phyloP scores from a whole-genome alignment of 2,113 vertebrate species.

The Hyaena hyaena region DNA sequence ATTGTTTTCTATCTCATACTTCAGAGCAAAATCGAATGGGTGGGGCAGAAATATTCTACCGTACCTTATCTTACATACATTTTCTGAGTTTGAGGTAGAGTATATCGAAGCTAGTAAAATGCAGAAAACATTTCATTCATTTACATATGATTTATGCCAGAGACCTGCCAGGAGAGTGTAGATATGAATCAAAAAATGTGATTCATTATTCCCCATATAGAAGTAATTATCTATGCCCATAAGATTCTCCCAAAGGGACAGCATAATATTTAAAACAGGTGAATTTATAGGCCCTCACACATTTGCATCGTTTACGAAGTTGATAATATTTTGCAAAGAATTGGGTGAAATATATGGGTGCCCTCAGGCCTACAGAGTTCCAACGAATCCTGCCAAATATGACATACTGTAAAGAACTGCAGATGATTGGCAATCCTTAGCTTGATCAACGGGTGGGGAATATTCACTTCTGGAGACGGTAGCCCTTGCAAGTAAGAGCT shows the following conservation, averaged over 20 bases:
- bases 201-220: slow-evolving; percentile 77
- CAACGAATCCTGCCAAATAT: slow-evolving; percentile 69
- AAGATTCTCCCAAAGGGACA: slow-evolving; percentile 79
- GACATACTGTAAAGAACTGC: neutral
- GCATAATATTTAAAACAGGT: slow-evolving; percentile 74
- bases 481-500: neutral
- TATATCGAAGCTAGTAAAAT: slow-evolving; percentile 62
- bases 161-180: slow-evolving; percentile 72
- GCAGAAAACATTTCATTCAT: slow-evolving; percentile 73
- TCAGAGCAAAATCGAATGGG: slow-evolving; percentile 15
- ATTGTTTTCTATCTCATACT: neutral
- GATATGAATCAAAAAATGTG: slow-evolving; percentile 79
- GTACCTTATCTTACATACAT: slow-evolving; percentile 17
- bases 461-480: slow-evolving; percentile 39
- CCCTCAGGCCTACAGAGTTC: slow-evolving; percentile 63
- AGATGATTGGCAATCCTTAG: slow-evolving; percentile 6
- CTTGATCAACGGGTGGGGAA: neutral
- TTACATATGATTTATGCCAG: slow-evolving; percentile 71
- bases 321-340: slow-evolving; percentile 73
- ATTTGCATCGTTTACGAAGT: slow-evolving; percentile 67
- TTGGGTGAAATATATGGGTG: slow-evolving; percentile 31
- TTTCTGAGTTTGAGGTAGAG: slow-evolving; percentile 52
- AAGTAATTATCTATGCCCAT: slow-evolving; percentile 77
- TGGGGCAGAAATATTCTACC: neutral
- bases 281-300: slow-evolving; percentile 80